Evolutionary conservation across 1,140 invertebrate genomes (phyloP).

Genomic region (Nasonia giraulti): DNA sequence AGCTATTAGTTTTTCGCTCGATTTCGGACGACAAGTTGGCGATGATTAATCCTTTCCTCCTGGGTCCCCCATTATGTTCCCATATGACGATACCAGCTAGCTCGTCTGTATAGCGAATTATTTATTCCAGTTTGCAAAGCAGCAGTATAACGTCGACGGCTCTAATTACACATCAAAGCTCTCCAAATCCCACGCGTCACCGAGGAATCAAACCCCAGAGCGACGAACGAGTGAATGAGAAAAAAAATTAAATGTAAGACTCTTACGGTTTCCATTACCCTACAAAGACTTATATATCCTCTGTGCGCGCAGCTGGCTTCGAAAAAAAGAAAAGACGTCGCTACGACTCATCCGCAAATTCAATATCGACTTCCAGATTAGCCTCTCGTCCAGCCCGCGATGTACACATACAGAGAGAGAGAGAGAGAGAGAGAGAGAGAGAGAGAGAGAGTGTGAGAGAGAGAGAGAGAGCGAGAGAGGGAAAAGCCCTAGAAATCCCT

Average conservation of each 20-base stretch:
- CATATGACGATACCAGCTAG: too few species aligned
- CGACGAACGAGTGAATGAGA: neutral
- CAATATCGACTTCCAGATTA: conserved; percentile 30
- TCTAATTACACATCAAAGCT: conserved; percentile 31
- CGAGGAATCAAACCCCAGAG: neutral
- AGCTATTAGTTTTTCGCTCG: too few species aligned
- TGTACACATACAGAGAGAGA: neutral
- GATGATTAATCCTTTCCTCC: too few species aligned
- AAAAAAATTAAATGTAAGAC: neutral
- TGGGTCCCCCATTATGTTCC: too few species aligned
- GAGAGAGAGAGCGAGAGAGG: too few species aligned
- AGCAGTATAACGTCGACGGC: neutral
- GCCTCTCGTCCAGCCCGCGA: neutral
- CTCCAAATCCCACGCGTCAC: neutral
- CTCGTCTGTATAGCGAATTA: neutral
- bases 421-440: too few species aligned
- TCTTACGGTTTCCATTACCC: conserved; percentile 37
- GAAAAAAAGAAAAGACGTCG: conserved; percentile 8
- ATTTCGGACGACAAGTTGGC: too few species aligned
- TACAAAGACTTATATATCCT: conserved; percentile 30
- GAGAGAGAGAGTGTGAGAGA: too few species aligned
- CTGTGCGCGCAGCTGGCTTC: neutral
- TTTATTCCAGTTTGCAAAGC: neutral
- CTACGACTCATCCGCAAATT: neutral
- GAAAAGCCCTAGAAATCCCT: neutral